Evolutionary conservation across 2,113 vertebrate species (phyloP).

Genomic region (Podilymbus podiceps): DNA sequence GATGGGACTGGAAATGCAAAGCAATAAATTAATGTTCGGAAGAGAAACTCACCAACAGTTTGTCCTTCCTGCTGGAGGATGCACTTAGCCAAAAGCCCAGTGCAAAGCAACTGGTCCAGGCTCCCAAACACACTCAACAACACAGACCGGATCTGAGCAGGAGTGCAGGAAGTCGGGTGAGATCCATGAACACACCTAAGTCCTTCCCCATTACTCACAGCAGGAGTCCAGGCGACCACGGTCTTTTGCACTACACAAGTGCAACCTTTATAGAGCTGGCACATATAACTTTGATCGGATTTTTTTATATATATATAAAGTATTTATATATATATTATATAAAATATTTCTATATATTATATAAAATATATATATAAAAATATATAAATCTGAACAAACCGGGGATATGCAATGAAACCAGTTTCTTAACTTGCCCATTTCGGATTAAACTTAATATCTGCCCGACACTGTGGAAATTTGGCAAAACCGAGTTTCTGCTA

Average conservation of each 20-base stretch:
- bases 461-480: not conserved
- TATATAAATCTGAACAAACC: not conserved
- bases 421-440: not conserved
- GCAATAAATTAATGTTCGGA: not conserved
- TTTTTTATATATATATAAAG: not conserved
- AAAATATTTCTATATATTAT: too few species aligned
- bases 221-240: accelerated
- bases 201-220: not conserved
- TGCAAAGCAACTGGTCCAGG: not conserved
- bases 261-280: not conserved
- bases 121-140: not conserved
- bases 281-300: not conserved
- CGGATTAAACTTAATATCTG: not conserved
- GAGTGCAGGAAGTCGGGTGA: not conserved
- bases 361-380: too few species aligned
- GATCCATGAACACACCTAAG: not conserved
- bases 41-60: not conserved
- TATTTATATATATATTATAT: too few species aligned
- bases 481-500: not conserved
- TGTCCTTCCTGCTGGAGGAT: not conserved
- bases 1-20: not conserved
- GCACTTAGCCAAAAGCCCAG: not conserved
- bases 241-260: not conserved
- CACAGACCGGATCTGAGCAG: too few species aligned
- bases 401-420: not conserved